phyloP scores from a whole-genome alignment of 2,113 vertebrate genomes.

The Corythoichthys haematopterus region DNA sequence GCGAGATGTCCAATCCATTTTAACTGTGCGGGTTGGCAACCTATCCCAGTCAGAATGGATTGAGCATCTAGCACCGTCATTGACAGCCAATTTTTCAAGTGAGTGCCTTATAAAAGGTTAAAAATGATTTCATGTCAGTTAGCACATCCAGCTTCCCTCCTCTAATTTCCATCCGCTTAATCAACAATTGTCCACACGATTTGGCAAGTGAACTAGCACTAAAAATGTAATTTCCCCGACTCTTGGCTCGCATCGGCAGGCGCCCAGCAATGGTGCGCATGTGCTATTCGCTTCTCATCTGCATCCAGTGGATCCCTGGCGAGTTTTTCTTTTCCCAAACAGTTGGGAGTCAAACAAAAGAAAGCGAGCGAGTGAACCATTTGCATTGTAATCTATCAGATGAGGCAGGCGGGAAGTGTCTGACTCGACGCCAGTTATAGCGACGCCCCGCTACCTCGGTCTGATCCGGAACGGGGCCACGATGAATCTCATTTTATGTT shows the following conservation, averaged over 20 bases:
- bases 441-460: slow-evolving; percentile 25
- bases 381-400: slow-evolving; percentile 54
- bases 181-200: background rate
- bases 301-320: slow-evolving; percentile 40
- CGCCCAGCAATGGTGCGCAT: background rate
- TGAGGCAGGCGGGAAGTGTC: slow-evolving; percentile 18
- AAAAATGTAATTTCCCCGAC: slow-evolving; percentile 16
- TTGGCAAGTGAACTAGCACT: slow-evolving; percentile 9
- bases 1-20: too few relatives aligned
- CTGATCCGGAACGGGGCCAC: slow-evolving; percentile 33
- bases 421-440: slow-evolving; percentile 37
- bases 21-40: too few relatives aligned
- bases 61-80: too few relatives aligned
- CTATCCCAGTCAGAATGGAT: too few relatives aligned
- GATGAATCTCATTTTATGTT: slow-evolving; percentile 47
- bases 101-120: too few relatives aligned
- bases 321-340: slow-evolving; percentile 21
- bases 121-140: background rate
- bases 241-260: slow-evolving; percentile 18
- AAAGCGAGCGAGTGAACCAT: slow-evolving; percentile 38
- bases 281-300: slow-evolving; percentile 37
- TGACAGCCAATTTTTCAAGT: too few relatives aligned
- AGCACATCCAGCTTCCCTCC: background rate
- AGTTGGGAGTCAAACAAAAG: slow-evolving; percentile 55
- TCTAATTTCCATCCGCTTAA: background rate